A percentile compares a stretch with the other conserved stretches of the same genome.
These are phyloP conservation scores for Numenius phaeopus DNA, from an alignment of 2,797 vertebrate species.

Conservation along the genomic window DNA sequence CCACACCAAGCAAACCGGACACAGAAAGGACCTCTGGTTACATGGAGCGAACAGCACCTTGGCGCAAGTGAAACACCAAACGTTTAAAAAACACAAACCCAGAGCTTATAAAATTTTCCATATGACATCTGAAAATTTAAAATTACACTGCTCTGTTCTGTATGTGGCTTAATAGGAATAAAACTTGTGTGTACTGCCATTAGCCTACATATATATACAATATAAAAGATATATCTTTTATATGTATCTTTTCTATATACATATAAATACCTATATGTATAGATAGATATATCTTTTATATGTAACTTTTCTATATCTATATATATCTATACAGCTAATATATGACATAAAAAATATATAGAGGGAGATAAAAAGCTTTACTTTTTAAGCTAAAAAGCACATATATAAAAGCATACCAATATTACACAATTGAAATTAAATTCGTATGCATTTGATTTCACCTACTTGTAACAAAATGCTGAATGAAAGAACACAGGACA, in stretches of 20 bases:
- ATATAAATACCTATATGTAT: not conserved
- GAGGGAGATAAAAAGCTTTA: fast-evolving
- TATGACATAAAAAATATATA: not conserved
- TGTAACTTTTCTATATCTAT: too few relatives aligned
- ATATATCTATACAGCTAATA: not conserved
- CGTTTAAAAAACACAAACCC: not conserved
- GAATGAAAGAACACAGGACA: not conserved
- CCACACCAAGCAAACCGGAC: not conserved
- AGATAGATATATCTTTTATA: too few relatives aligned
- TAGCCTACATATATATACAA: fast-evolving
- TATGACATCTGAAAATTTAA: not conserved
- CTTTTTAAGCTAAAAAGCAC: not conserved
- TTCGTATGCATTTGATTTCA: not conserved
- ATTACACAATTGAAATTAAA: not conserved
- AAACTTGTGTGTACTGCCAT: not conserved
- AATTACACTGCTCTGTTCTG: not conserved
- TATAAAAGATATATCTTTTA: too few relatives aligned
- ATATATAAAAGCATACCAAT: fast-evolving
- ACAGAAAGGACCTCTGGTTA: not conserved
- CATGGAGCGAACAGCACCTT: not conserved
- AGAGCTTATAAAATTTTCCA: not conserved
- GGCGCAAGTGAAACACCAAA: not conserved
- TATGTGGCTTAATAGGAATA: not conserved
- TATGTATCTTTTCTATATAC: too few relatives aligned
- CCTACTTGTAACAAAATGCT: not conserved